Conservation (phyloP, 2,888 invertebrate species). For the Himalopsyche anomala region DNA sequence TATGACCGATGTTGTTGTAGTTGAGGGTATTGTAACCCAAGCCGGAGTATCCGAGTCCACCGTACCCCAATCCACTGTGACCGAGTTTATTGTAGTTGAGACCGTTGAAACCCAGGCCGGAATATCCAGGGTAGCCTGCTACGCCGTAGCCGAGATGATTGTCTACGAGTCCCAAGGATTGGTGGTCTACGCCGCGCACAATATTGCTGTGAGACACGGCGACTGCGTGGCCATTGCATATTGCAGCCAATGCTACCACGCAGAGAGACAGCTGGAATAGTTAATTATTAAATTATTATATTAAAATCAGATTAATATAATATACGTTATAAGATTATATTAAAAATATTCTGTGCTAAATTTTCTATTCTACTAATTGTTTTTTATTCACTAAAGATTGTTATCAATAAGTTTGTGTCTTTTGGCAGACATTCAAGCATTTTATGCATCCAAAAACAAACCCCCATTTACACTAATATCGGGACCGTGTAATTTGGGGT, state of each 20-base stretch:
- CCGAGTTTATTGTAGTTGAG: neutral
- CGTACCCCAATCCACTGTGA: neutral
- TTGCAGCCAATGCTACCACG: neutral
- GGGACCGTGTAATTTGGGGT: no score
- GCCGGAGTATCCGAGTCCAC: neutral
- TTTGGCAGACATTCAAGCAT: no score
- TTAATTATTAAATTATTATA: neutral
- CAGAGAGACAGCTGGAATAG: neutral
- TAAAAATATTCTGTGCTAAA: no score
- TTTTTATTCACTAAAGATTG: no score
- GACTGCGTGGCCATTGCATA: conserved; percentile 50
- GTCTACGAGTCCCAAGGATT: neutral
- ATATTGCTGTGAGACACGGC: conserved; percentile 60
- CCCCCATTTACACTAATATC: no score
- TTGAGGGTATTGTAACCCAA: conserved; percentile 35
- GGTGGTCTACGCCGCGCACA: neutral
- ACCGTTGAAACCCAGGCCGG: no score
- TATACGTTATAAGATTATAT: no score
- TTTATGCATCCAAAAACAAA: no score
- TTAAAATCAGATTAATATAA: no score
- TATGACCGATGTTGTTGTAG: neutral
- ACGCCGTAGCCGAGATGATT: conserved; percentile 26
- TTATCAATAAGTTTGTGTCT: no score
- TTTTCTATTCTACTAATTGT: no score
- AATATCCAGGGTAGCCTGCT: neutral